Percentiles rank a stretch among this genome's conserved stretches.
Conservation (phyloP, 2,888 invertebrate genomes). For the Mimumesa dahlbomi region DNA sequence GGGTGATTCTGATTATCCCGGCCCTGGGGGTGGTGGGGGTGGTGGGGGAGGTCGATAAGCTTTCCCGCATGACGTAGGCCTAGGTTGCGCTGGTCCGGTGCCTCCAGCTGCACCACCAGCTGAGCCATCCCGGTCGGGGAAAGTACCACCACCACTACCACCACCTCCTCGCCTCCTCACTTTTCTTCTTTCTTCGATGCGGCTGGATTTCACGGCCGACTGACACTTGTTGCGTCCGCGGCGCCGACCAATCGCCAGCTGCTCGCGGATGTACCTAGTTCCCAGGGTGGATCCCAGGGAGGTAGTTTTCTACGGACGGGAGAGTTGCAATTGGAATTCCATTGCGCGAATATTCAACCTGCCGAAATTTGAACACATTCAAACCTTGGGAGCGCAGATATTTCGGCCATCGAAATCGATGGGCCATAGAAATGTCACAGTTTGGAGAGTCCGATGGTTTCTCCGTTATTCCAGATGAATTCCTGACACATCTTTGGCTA, state of each 20-base stretch:
- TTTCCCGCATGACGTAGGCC: slow-evolving; percentile 60
- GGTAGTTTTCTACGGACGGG: too few species aligned
- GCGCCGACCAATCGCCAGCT: slow-evolving; percentile 45
- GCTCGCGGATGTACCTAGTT: slow-evolving; percentile 6
- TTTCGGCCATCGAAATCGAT: too few species aligned
- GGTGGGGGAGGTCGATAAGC: slow-evolving; percentile 59
- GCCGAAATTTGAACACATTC: too few species aligned
- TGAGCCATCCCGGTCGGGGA: slow-evolving; percentile 7
- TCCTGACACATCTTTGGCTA: too few species aligned
- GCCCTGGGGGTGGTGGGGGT: neutral
- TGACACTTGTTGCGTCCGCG: slow-evolving; percentile 70
- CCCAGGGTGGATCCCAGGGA: too few species aligned
- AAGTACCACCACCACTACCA: neutral
- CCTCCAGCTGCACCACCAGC: slow-evolving; percentile 31
- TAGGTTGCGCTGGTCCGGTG: slow-evolving; percentile 41
- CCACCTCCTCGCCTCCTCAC: neutral
- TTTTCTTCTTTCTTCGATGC: slow-evolving; percentile 24
- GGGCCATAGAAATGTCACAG: too few species aligned
- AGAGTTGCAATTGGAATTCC: too few species aligned
- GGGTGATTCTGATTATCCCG: neutral
- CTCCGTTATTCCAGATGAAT: too few species aligned
- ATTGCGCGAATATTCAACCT: too few species aligned
- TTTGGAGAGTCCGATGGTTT: too few species aligned
- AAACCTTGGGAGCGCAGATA: too few species aligned
- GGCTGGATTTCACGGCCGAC: slow-evolving; percentile 64